Evolutionary conservation across 2,113 vertebrate genomes (phyloP).

Genomic region (Eulemur macaco): DNA sequence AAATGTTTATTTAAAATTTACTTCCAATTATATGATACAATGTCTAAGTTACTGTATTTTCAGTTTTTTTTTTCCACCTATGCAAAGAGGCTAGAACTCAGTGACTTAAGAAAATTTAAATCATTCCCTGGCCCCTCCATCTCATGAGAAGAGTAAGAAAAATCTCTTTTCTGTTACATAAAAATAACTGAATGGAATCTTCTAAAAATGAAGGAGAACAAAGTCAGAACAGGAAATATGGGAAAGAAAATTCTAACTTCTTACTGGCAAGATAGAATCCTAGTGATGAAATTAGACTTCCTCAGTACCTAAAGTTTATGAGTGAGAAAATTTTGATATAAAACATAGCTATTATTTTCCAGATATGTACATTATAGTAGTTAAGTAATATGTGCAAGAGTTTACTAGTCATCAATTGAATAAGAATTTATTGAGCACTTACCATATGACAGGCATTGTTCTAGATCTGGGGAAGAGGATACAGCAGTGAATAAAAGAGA

Average conservation of each 20-base stretch:
- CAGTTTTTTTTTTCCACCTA: neutral
- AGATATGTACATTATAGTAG: neutral
- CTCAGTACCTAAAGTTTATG: neutral
- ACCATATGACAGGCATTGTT: neutral
- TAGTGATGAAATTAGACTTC: neutral
- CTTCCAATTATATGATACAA: neutral
- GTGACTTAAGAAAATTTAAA: neutral
- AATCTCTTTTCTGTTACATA: neutral
- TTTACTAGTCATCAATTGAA: neutral
- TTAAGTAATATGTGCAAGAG: neutral
- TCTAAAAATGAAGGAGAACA: neutral
- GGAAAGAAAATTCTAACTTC: neutral
- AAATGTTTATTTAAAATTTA: slow-evolving; percentile 9
- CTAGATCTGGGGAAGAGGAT: neutral
- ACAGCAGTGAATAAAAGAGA: neutral
- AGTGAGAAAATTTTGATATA: neutral
- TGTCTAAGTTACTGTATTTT: neutral
- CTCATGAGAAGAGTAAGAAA: neutral
- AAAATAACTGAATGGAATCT: neutral
- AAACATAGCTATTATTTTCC: neutral
- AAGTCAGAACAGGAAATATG: neutral
- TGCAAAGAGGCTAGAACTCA: neutral
- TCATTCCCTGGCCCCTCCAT: neutral
- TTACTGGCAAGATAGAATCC: neutral
- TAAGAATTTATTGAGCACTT: neutral